These are phyloP conservation scores for Anguilla marmorata DNA, from an alignment of 2,797 vertebrate genomes.

Conservation along the genomic window DNA sequence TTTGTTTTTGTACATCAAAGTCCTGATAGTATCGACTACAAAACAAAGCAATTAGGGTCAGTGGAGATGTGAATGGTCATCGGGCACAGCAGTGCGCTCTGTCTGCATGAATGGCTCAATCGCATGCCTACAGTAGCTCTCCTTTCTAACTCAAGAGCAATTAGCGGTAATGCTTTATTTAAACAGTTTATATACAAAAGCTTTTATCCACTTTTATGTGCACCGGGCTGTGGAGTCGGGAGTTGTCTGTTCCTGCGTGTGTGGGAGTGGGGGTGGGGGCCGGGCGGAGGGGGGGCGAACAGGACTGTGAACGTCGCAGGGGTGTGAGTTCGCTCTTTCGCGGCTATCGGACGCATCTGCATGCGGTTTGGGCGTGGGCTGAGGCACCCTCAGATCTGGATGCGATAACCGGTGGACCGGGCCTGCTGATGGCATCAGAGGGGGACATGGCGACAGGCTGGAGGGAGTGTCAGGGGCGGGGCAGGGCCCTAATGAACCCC, in stretches of 20 bases:
- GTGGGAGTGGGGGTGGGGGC: constrained; percentile 49
- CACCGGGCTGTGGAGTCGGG: constrained; percentile 64
- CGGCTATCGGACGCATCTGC: constrained; percentile 67
- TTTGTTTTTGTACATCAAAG: constrained; percentile 78
- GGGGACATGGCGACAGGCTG: constrained; percentile 58
- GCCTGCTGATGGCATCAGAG: constrained; percentile 66
- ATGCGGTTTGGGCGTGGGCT: constrained; percentile 67
- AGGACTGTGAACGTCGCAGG: constrained; percentile 47
- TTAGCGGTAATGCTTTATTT: constrained; percentile 80
- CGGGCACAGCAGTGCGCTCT: constrained; percentile 63
- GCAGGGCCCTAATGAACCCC: constrained; percentile 56
- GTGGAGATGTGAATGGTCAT: constrained; percentile 70
- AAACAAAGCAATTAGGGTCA: constrained; percentile 77
- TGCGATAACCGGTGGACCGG: constrained; percentile 64
- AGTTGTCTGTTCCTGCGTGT: constrained; percentile 66
- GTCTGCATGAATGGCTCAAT: constrained; percentile 68
- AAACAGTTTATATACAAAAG: constrained; percentile 78
- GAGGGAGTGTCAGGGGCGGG: constrained; percentile 58
- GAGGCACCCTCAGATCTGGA: constrained; percentile 63
- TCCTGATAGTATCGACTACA: constrained; percentile 69
- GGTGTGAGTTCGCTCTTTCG: constrained; percentile 47
- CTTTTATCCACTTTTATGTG: constrained; percentile 78
- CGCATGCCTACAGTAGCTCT: constrained; percentile 73
- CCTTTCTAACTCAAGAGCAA: constrained; percentile 76
- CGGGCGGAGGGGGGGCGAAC: constrained; percentile 55